Conservation (phyloP, 2,888 invertebrate species). For the Drosophila mayaguana region DNA sequence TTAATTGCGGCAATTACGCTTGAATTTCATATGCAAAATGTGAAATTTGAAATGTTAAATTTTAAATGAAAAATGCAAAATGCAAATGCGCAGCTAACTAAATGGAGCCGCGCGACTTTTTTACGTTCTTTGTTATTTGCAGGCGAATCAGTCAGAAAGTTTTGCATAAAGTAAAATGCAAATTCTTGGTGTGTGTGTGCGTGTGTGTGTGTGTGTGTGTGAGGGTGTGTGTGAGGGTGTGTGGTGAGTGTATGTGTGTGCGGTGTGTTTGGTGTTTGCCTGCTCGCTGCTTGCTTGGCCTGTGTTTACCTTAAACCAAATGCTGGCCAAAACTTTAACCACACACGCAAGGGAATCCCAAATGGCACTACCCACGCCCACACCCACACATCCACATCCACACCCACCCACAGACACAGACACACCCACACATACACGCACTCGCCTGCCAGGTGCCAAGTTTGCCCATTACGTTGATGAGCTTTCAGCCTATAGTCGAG, state of each 20-base stretch:
- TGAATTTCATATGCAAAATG: slow-evolving; percentile 50
- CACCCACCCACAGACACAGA: slow-evolving; percentile 1
- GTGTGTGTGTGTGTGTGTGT: neutral
- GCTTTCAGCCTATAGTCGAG: slow-evolving; percentile 43
- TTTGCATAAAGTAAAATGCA: slow-evolving; percentile 40
- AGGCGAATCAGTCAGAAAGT: slow-evolving; percentile 35
- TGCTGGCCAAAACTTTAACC: slow-evolving; percentile 58
- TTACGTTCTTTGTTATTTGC: slow-evolving; percentile 8
- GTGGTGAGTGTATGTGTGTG: neutral
- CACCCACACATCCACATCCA: neutral
- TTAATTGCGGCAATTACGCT: slow-evolving; percentile 57
- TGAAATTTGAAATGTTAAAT: slow-evolving; percentile 34
- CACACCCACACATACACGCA: neutral
- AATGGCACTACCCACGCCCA: slow-evolving; percentile 8
- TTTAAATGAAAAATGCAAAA: slow-evolving; percentile 18
- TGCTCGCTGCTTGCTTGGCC: neutral
- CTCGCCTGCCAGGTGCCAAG: slow-evolving; percentile 19
- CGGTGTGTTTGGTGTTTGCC: slow-evolving; percentile 3
- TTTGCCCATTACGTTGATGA: slow-evolving; percentile 62
- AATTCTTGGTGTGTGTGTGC: slow-evolving; percentile 8
- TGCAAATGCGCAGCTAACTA: slow-evolving; percentile 11
- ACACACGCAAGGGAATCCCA: slow-evolving; percentile 62
- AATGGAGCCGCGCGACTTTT: slow-evolving; percentile 16
- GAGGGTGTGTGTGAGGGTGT: neutral
- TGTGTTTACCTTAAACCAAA: slow-evolving; percentile 48